A percentile compares a stretch with the other conserved stretches of the same genome.
Evolutionary conservation across 2,113 vertebrate genomes (phyloP).

Genomic region (Podilymbus podiceps): DNA sequence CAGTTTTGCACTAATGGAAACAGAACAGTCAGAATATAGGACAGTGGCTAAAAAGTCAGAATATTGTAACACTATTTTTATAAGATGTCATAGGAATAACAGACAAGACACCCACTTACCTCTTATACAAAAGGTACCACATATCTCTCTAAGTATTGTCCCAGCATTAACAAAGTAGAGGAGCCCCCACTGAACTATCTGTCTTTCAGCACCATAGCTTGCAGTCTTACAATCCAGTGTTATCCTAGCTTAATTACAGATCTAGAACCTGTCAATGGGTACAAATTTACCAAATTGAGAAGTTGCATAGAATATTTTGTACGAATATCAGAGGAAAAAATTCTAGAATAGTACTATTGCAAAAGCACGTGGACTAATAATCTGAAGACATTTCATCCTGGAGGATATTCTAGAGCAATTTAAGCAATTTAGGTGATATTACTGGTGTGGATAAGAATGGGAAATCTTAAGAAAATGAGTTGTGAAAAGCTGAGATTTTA

Average conservation of each 20-base stretch:
- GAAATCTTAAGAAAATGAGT: neutral
- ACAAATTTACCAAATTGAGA: neutral
- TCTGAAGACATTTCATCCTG: neutral
- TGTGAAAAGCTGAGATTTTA: neutral
- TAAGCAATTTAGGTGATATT: neutral
- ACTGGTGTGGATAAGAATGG: neutral
- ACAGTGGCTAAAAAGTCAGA: neutral
- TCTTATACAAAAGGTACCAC: neutral
- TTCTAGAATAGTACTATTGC: neutral
- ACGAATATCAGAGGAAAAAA: neutral
- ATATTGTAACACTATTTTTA: neutral
- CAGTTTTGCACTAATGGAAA: neutral
- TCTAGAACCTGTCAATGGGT: neutral
- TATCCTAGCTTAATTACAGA: neutral
- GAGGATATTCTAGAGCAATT: neutral
- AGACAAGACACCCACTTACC: neutral
- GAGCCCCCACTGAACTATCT: neutral
- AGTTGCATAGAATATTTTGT: neutral
- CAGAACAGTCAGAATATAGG: neutral
- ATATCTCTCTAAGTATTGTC: neutral
- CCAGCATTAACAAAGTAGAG: neutral
- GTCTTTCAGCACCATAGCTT: neutral
- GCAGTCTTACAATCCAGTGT: neutral
- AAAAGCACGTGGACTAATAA: neutral
- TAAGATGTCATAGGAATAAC: neutral